These are phyloP conservation scores for Eulemur rufifrons DNA, from an alignment of 2,113 vertebrate species.

Conservation along the genomic window DNA sequence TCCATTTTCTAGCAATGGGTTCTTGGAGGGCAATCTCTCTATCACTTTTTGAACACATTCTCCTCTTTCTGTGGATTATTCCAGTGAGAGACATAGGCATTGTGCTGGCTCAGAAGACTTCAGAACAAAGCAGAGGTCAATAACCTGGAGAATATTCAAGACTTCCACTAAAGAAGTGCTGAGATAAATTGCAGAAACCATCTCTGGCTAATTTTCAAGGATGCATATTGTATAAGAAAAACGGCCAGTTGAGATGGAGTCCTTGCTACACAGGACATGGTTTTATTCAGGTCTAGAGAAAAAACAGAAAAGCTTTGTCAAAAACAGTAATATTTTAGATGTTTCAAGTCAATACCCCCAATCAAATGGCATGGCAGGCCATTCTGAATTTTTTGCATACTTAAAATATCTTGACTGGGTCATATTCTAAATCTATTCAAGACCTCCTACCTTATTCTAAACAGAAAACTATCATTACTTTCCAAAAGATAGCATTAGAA, in stretches of 20 bases:
- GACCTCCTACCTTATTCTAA: neutral
- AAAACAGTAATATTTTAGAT: neutral
- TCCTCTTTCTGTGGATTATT: constrained; percentile 18
- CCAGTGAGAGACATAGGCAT: constrained; percentile 10
- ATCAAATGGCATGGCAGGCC: constrained; percentile 11
- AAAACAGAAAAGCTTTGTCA: neutral
- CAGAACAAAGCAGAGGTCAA: constrained; percentile 53
- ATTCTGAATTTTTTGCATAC: constrained; percentile 5
- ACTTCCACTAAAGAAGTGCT: constrained; percentile 37
- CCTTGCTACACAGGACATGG: neutral
- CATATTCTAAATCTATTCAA: neutral
- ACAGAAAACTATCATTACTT: constrained; percentile 13
- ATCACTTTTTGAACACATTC: neutral
- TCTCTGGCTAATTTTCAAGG: constrained; percentile 64
- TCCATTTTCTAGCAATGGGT: neutral
- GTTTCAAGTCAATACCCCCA: constrained; percentile 44
- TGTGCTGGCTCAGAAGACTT: constrained; percentile 20
- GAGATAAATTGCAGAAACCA: constrained; percentile 52
- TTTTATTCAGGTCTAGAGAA: constrained; percentile 21
- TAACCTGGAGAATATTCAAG: constrained; percentile 61
- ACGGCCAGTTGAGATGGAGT: neutral
- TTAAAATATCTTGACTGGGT: constrained; percentile 3
- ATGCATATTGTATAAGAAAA: constrained; percentile 34
- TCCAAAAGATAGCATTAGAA: constrained; percentile 35
- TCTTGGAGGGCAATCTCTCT: neutral